Evolutionary conservation across 2,797 vertebrate genomes (phyloP).

Genomic region (Cyclopterus lumpus): DNA sequence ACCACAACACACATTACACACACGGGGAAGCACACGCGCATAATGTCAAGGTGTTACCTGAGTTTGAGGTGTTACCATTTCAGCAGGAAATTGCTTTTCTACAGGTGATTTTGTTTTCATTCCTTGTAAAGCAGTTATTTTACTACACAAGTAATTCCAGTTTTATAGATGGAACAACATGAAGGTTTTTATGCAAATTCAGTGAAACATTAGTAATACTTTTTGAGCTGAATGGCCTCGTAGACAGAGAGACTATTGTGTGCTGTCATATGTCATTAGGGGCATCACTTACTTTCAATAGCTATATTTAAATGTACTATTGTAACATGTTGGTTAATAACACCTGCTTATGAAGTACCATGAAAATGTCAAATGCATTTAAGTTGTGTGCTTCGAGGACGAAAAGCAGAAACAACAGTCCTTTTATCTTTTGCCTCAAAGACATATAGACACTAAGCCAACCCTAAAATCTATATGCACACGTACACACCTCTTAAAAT

Average conservation of each 20-base stretch:
- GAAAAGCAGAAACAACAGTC: neutral
- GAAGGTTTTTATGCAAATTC: slow-evolving; percentile 34
- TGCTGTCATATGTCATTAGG: slow-evolving; percentile 1
- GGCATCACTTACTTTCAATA: slow-evolving; percentile 1
- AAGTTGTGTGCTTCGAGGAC: neutral
- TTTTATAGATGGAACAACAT: slow-evolving; percentile 11
- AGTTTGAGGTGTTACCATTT: slow-evolving; percentile 53
- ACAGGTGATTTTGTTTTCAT: slow-evolving; percentile 41
- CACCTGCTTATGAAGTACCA: neutral
- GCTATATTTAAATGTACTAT: neutral
- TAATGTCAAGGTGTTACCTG: slow-evolving; percentile 57
- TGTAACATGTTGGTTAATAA: neutral
- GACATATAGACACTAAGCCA: neutral
- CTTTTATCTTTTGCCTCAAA: neutral
- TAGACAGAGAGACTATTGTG: slow-evolving; percentile 32
- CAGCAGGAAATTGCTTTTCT: slow-evolving; percentile 72
- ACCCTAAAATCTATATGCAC: slow-evolving; percentile 67
- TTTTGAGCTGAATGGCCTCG: neutral
- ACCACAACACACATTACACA: slow-evolving; percentile 24
- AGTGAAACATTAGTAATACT: slow-evolving; percentile 20
- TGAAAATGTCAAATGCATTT: neutral
- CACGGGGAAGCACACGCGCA: slow-evolving; percentile 21
- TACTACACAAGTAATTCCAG: slow-evolving; percentile 18
- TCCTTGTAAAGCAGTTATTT: slow-evolving; percentile 33
- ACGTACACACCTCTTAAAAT: slow-evolving; percentile 44